Conservation (phyloP, 2,797 vertebrate genomes). For the Cyclura pinguis region DNA sequence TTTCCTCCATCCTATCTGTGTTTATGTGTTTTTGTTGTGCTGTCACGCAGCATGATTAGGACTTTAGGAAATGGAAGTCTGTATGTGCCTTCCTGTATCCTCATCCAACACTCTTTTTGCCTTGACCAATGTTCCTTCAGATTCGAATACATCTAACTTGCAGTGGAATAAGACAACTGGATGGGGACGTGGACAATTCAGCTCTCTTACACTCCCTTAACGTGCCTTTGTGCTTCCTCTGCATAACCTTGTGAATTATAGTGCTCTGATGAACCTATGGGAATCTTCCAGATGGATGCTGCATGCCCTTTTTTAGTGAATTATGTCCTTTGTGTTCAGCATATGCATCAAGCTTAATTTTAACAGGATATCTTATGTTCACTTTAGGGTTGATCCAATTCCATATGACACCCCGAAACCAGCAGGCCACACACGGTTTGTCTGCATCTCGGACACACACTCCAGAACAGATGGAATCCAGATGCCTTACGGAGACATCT, state of each 20-base stretch:
- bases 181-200: background rate
- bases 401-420: conserved; percentile 97
- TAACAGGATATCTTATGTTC: conserved; percentile 81
- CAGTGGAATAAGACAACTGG: background rate
- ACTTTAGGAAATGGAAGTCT: background rate
- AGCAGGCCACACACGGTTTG: conserved; percentile 95
- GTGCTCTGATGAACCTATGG: background rate
- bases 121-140: background rate
- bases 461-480: conserved; percentile 98
- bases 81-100: background rate
- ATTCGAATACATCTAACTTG: background rate
- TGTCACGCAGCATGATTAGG: accelerated
- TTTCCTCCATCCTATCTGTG: background rate
- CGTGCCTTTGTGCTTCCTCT: background rate
- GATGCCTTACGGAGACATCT: conserved; percentile 98
- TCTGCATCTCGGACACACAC: conserved; percentile 98
- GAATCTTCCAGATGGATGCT: background rate
- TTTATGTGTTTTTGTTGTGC: background rate
- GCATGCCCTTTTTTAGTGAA: background rate
- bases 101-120: background rate
- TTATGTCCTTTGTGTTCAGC: conserved; percentile 16
- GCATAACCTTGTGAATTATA: background rate
- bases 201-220: background rate
- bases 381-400: conserved; percentile 90
- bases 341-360: conserved; percentile 74